phyloP scores from a whole-genome alignment of 2,113 vertebrate species.

The Dasyprocta punctata region DNA sequence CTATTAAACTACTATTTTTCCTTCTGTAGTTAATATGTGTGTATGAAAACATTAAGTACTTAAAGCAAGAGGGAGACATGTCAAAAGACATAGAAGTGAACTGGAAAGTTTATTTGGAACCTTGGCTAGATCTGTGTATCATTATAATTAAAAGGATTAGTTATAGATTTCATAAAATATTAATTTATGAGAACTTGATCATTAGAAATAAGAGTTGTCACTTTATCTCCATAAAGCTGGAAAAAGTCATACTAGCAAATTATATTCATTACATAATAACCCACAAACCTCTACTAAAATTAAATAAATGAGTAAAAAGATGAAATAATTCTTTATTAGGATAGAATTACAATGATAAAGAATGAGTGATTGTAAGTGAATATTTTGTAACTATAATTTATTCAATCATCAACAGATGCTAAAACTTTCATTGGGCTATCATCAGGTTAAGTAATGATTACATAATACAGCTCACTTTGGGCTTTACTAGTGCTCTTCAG shows the following conservation, averaged over 20 bases:
- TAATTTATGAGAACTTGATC: background rate
- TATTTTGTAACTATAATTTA: conserved; percentile 8
- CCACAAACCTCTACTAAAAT: background rate
- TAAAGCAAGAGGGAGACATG: background rate
- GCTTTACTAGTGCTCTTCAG: background rate
- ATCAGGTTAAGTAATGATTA: conserved; percentile 23
- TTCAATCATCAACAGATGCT: background rate
- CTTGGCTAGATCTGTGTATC: background rate
- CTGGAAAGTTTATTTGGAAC: background rate
- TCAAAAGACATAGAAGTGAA: background rate
- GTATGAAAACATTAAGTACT: background rate
- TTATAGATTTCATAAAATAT: background rate
- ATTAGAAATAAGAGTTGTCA: background rate
- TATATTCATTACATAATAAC: background rate
- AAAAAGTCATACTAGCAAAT: background rate
- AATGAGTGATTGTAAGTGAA: background rate
- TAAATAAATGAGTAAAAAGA: conserved; percentile 9
- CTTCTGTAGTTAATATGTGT: conserved; percentile 14
- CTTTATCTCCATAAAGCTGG: background rate
- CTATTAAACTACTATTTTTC: background rate
- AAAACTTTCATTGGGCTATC: conserved; percentile 27
- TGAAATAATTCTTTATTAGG: background rate
- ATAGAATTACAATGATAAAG: background rate
- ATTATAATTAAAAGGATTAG: background rate
- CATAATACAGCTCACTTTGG: background rate